Conservation (phyloP, 1,140 invertebrate species). For the Parasteatoda tepidariorum region DNA sequence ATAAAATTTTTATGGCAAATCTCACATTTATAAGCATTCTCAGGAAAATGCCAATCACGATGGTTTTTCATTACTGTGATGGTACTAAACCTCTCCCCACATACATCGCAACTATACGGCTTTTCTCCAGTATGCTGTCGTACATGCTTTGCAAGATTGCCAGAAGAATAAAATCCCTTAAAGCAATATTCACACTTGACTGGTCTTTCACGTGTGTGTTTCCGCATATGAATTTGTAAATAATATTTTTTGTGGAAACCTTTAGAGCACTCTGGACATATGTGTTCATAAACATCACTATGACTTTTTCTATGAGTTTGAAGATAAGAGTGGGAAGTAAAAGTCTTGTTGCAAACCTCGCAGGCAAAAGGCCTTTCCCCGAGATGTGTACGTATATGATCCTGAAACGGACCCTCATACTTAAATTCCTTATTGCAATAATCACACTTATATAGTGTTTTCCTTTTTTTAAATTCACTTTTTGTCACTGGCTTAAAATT, state of each 20-base stretch:
- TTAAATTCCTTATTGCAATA: neutral
- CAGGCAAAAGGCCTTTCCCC: neutral
- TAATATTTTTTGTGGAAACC: neutral
- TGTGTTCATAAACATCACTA: neutral
- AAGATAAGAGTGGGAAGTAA: too few species aligned
- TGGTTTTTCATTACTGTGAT: neutral
- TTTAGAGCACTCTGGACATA: neutral
- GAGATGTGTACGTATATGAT: neutral
- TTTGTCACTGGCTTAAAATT: too few species aligned
- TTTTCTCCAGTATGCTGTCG: neutral
- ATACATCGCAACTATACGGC: neutral
- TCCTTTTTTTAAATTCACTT: too few species aligned
- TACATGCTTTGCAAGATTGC: neutral
- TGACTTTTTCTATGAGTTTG: too few species aligned
- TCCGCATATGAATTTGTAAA: neutral
- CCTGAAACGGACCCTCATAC: neutral
- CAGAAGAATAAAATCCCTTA: neutral
- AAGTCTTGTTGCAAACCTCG: too few species aligned
- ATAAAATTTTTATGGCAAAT: too few species aligned
- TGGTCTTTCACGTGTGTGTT: neutral
- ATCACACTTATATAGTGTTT: neutral
- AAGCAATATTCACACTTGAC: neutral
- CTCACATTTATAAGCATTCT: neutral
- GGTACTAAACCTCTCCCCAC: neutral
- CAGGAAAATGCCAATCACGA: neutral